Conservation (phyloP, 2,888 invertebrate species). For the Capitulum mitella region DNA sequence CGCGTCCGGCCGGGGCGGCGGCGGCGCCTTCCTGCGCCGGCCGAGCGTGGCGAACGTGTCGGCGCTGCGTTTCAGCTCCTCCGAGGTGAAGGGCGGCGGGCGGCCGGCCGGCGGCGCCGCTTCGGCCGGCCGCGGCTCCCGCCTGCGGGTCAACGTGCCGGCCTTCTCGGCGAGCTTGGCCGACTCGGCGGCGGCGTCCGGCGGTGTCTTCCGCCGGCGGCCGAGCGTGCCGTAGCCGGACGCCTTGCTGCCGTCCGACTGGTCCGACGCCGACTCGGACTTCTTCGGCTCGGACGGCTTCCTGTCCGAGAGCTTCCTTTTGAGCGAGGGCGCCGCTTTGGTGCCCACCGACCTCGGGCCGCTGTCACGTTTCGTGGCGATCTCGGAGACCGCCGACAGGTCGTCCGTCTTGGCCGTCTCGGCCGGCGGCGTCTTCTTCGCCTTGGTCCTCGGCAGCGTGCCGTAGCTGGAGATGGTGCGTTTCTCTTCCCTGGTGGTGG, state of each 20-base stretch:
- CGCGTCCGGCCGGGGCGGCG: constrained; percentile 48
- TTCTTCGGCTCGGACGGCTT: not conserved
- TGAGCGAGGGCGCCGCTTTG: not conserved
- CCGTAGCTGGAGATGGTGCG: constrained; percentile 61
- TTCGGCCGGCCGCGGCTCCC: constrained; percentile 29
- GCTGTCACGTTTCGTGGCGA: not conserved
- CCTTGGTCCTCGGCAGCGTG: constrained; percentile 63
- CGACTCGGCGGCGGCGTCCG: constrained; percentile 3
- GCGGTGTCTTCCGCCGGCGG: constrained; percentile 30
- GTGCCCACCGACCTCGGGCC: not conserved
- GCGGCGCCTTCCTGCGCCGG: constrained; percentile 60
- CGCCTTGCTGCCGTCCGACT: constrained; percentile 25
- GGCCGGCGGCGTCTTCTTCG: not conserved
- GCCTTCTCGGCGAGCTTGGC: constrained; percentile 23
- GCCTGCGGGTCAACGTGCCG: constrained; percentile 24
- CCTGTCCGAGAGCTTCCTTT: not conserved
- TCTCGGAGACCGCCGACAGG: not conserved
- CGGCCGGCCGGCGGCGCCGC: constrained; percentile 28
- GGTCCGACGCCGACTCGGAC: constrained; percentile 27
- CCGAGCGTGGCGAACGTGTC: constrained; percentile 74
- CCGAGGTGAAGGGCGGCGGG: constrained; percentile 26
- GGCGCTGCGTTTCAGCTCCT: constrained; percentile 43
- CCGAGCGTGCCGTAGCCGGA: constrained; percentile 22
- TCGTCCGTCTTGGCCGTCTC: not conserved
- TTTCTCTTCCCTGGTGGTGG: constrained; percentile 29